These are phyloP conservation scores for Ceratosolen solmsi DNA, from an alignment of 1,140 invertebrate species.

Conservation along the genomic window DNA sequence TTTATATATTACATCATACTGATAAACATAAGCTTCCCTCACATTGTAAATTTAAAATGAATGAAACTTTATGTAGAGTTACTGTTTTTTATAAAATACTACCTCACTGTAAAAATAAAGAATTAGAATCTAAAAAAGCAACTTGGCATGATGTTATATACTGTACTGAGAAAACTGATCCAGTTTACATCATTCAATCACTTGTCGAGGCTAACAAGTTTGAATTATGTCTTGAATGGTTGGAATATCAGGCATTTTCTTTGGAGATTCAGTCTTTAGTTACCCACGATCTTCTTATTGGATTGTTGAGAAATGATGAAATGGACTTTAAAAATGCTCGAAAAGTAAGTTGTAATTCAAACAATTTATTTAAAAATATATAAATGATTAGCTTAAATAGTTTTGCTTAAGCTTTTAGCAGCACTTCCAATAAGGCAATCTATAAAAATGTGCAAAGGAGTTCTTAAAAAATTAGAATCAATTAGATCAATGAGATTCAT, in stretches of 20 bases:
- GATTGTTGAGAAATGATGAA: constrained; percentile 62
- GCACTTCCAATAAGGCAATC: constrained; percentile 74
- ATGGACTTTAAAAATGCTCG: constrained; percentile 61
- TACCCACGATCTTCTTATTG: constrained; percentile 63
- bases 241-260: constrained; percentile 71
- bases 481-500: constrained; percentile 77
- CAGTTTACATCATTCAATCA: constrained; percentile 60
- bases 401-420: constrained; percentile 68
- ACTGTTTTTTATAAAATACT: constrained; percentile 72
- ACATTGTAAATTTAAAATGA: constrained; percentile 65
- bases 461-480: constrained; percentile 78
- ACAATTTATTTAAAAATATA: constrained; percentile 53
- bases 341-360: constrained; percentile 56
- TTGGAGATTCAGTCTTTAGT: constrained; percentile 63
- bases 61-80: constrained; percentile 64
- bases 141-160: constrained; percentile 72
- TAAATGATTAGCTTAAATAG: constrained; percentile 31
- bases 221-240: constrained; percentile 78
- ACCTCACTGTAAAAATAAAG: constrained; percentile 60
- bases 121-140: constrained; percentile 54
- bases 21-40: constrained; percentile 65
- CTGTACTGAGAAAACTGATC: constrained; percentile 65
- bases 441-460: constrained; percentile 76
- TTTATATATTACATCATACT: constrained; percentile 58
- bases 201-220: constrained; percentile 71